These are phyloP conservation scores for Lanistes nyassanus DNA, from an alignment of 1,140 invertebrate species.

Conservation along the genomic window DNA sequence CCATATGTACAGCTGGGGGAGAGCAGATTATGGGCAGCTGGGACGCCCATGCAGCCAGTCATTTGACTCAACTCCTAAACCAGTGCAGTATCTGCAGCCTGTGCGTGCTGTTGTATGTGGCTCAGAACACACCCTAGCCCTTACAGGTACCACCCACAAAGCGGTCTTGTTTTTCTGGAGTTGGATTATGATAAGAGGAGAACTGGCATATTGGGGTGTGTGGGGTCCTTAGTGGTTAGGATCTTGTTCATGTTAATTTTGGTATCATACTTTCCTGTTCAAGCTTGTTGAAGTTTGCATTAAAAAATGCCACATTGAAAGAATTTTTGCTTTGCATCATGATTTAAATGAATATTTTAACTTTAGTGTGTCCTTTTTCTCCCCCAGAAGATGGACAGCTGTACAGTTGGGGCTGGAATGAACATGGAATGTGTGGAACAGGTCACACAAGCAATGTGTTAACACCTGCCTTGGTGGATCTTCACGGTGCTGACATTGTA, in stretches of 20 bases:
- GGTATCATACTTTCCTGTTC: no score
- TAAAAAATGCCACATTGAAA: no score
- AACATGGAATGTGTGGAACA: slow-evolving; percentile 87
- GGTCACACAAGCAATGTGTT: slow-evolving; percentile 74
- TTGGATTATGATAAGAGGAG: no score
- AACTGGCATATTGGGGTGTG: no score
- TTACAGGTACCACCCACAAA: slow-evolving; percentile 65
- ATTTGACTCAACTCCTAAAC: slow-evolving; percentile 37
- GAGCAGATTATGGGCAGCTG: slow-evolving; percentile 84
- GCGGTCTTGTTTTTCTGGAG: no score
- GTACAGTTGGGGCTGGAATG: slow-evolving; percentile 91
- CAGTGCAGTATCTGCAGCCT: slow-evolving; percentile 65
- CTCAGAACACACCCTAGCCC: slow-evolving; percentile 80
- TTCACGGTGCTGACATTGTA: slow-evolving; percentile 29
- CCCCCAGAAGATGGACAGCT: slow-evolving; percentile 69
- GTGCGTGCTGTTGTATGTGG: slow-evolving; percentile 74
- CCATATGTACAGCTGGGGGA: slow-evolving; percentile 78
- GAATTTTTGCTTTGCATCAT: no score
- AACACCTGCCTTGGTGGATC: slow-evolving; percentile 54
- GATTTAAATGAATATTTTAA: no score
- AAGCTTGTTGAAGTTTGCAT: no score
- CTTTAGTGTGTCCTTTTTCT: no score
- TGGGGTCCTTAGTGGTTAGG: no score
- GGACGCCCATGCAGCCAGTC: slow-evolving; percentile 69
- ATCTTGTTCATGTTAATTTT: no score